Evolutionary conservation across 2,888 invertebrate genomes (phyloP), one percentile per base, ranked within the genome.

Genomic region (Xylophagus ater): DNA sequence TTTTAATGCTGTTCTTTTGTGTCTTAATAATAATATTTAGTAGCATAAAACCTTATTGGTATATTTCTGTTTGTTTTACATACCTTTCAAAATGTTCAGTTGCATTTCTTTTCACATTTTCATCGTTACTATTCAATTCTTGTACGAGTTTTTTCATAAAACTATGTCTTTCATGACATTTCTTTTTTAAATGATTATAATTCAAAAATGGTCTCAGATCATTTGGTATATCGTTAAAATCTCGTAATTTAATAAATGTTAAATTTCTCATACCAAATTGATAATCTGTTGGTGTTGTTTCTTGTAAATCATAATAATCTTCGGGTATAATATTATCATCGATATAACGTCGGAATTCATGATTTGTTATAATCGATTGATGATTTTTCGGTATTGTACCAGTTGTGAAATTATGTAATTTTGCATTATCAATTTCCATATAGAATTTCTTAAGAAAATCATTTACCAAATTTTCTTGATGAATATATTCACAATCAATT

Each of bases 401-500:
- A 18, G 45, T 38, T 33, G 48, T 43, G 25, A 43, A 48, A 38
- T 48, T 48, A 13, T 40, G 37, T 19, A 26, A 25, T 18, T 36
- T 30, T 10, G 40, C 45, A 4, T 18, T 14, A 34, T 46, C 53
- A 40, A 67, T 53, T 50, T 70, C 70, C 33, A 52, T 46, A 44
- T 62, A 58, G 55, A 73, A 71, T 40, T 58, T 58, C 41, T 53
- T 47, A 49, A 70, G 58, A 60, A 73, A 73, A 51, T 64, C 57
- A 48, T 54, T 52, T 5, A 69, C 64, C 42, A 62, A 57, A 29
- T 40, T 33, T 42, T 57, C 53, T 44, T 67, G 64, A 24, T 61
- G 58, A 18, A 71, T 55, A 52, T 68, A 68, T 55, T 74, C 73
- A 55, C 75, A 75, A 56, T 74, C 73, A 45, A 65, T 55, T 18